Evolutionary conservation across 2,113 vertebrate genomes (phyloP), one percentile per base, ranked within the genome.

Genomic region (Sterrhoptilus dennistouni): DNA sequence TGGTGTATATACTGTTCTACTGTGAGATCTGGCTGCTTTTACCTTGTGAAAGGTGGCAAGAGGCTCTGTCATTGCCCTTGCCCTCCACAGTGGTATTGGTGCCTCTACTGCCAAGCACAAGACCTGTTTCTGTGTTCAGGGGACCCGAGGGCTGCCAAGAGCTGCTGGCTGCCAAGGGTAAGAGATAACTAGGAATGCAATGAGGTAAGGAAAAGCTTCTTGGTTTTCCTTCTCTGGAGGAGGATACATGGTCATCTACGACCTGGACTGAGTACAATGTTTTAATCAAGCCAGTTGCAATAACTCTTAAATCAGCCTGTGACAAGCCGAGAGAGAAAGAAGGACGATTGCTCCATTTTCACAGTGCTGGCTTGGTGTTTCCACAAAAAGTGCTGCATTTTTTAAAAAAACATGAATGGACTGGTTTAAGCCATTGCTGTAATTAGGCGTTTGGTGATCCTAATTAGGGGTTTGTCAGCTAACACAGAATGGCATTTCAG

Each of bases 181-280:
- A 83, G 60, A 72, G 95, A 91, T 91, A 92, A 75, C 56, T 47
- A 78, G 87, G 72, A 88, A 83, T 20, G 21, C 33, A 90, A 36
- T 93, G 91, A 91, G 68, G 86, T 86, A 97, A 95, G 71, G 40
- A 89, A 95, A 93, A 74, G 23, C 50, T 95, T 80, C 75, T 92
- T 87, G 83, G 68, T 95, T 94, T 95, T 78, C 40, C 56, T 83
- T 47, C 35, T 27, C 36, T 40, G 59, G 59, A 61, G 25, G 36
- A 61, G 36, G 36, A 38, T 74, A 88, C 80, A 89, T 83, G 89
- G 40, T 93, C 82, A 95, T 29, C 91, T 90, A 83, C 2, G 0
- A 64, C 44, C 75, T 90, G 87, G 82, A 88, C 24, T 21, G 78
- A 93, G 28, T 83, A 70, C 74, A 91, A 31, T 22, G 22, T 83